Percentiles rank a stretch among this genome's conserved stretches.
Conservation (phyloP, 1,140 invertebrate species). For the Eumeta japonica region DNA sequence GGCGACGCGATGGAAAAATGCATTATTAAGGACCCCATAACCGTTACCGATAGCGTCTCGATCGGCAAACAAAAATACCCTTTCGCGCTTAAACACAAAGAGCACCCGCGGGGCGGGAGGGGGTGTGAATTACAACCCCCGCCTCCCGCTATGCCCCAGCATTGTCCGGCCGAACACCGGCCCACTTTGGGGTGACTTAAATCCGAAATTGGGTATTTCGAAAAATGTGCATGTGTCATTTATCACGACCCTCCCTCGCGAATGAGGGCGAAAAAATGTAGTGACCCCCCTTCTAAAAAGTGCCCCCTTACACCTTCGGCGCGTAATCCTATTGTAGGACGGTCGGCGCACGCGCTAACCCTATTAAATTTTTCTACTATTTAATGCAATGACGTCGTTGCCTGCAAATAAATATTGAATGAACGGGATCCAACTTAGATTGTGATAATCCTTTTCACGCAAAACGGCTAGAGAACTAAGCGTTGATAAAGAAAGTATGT, state of each 20-base stretch:
- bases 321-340: slow-evolving; percentile 39
- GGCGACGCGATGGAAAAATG: slow-evolving; percentile 37
- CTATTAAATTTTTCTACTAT: slow-evolving; percentile 52
- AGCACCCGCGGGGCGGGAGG: slow-evolving; percentile 6
- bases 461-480: too few relatives aligned
- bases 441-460: slow-evolving; percentile 41
- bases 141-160: slow-evolving; percentile 21
- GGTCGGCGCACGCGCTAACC: slow-evolving; percentile 39
- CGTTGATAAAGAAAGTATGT: slow-evolving; percentile 21
- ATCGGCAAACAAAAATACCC: slow-evolving; percentile 30
- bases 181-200: slow-evolving; percentile 59
- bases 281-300: slow-evolving; percentile 55
- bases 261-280: slow-evolving; percentile 28
- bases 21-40: slow-evolving; percentile 45
- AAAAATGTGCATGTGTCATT: slow-evolving; percentile 60
- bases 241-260: slow-evolving; percentile 46
- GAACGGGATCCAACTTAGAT: slow-evolving; percentile 26
- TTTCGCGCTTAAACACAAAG: slow-evolving; percentile 24
- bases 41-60: slow-evolving; percentile 28
- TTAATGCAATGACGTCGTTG: slow-evolving; percentile 43
- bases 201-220: slow-evolving; percentile 61
- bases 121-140: slow-evolving; percentile 38
- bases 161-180: slow-evolving; percentile 42
- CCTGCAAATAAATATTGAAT: slow-evolving; percentile 49
- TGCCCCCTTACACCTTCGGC: too few relatives aligned